Evolutionary conservation across 2,113 vertebrate species (phyloP), one percentile per base, ranked within the genome.

Genomic region (Pluvianellus socialis): DNA sequence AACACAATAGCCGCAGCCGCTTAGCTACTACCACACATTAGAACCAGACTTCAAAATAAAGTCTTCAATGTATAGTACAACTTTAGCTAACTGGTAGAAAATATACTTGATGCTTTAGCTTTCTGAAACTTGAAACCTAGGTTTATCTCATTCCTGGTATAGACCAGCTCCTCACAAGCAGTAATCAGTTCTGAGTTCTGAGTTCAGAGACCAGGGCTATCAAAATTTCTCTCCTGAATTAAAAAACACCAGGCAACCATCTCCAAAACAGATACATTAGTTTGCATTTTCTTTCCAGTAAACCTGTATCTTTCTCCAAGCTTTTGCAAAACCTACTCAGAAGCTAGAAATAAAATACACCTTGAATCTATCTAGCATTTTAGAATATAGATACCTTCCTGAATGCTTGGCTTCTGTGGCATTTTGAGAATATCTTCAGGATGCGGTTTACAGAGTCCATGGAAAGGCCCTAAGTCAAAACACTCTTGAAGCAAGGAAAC

Each of bases 401-500:
- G 75, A 86, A 42, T 0, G 7, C 53, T 94, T 52, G 50, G 12
- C 50, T 95, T 62, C 70, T 5, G 13, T 1, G 82, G 82, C 53
- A 67, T 76, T 38, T 95, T 44, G 40, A 98, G 90, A 83, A 96
- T 15, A 84, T 97, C 94, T 10, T 94, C 97, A 23, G 98, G 95
- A 86, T 97, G 96, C 7, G 94, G 96, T 91, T 97, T 96, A 63
- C 96, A 98, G 88, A 99, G 97, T 50, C 98, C 98, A 1, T 98
- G 96, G 91, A 99, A 99, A 49, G 98, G 98, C 2, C 96, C 94
- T 23, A 99, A 89, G 42, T 99, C 98, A 94, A 99, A 99, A 94
- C 97, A 98, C 9, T 98, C 76, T 21, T 98, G 97, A n/a, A 99
- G 95, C 63, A 97, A 76, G 30, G 98, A 75, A 82, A 99, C 4